Evolutionary conservation across 1,140 invertebrate genomes (phyloP).

Genomic region (Calephelis virginiensis): DNA sequence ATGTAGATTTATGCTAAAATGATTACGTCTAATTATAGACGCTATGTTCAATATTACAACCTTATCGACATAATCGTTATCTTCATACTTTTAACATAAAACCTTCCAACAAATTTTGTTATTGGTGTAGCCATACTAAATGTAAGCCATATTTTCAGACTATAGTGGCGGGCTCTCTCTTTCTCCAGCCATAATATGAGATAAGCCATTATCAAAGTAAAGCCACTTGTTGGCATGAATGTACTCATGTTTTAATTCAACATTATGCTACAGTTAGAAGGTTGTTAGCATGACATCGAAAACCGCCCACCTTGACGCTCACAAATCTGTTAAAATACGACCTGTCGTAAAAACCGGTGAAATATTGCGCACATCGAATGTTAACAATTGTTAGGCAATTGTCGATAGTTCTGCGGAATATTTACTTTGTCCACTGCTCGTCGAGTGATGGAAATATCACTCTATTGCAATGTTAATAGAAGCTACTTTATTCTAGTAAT

Average conservation of each 20-base stretch:
- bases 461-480: not conserved
- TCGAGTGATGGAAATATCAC: conserved; percentile 14
- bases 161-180: no score
- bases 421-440: conserved; percentile 30
- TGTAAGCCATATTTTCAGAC: no score
- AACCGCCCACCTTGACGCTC: conserved; percentile 35
- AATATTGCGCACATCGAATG: conserved; percentile 47
- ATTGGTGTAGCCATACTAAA: no score
- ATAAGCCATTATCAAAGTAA: no score
- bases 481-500: not conserved
- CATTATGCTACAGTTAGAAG: not conserved
- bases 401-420: conserved; percentile 47
- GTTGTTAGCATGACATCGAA: conserved; percentile 17
- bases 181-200: no score
- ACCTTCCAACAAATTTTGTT: no score
- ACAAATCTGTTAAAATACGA: conserved; percentile 51
- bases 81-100: no score
- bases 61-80: no score
- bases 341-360: conserved; percentile 58
- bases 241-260: not conserved
- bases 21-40: no score
- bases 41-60: no score
- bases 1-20: no score
- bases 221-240: no score
- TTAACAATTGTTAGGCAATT: conserved; percentile 61